Evolutionary conservation across 2,888 invertebrate species (phyloP).

Genomic region (Catocala fraxini): DNA sequence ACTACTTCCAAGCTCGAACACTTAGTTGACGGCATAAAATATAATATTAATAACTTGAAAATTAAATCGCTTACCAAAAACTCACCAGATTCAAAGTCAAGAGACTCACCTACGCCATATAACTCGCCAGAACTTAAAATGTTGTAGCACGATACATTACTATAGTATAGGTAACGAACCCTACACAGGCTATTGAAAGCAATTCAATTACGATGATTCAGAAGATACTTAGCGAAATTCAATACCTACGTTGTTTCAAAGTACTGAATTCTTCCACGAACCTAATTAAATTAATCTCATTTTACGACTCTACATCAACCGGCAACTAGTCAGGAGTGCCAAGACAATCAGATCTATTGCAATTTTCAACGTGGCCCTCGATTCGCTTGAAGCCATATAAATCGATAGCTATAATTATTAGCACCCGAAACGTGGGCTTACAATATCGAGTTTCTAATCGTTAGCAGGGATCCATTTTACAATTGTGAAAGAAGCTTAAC

Average conservation of each 20-base stretch:
- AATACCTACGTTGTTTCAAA: constrained; percentile 1
- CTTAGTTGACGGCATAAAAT: no score
- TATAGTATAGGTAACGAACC: no score
- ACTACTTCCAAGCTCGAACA: no score
- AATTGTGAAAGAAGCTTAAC: constrained; percentile 50
- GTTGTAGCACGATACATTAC: no score
- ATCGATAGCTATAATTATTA: constrained; percentile 50
- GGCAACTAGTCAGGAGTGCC: constrained; percentile 12
- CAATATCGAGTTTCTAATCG: constrained; percentile 49
- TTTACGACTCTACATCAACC: constrained; percentile 11
- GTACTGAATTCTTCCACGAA: not conserved
- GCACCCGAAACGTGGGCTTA: constrained; percentile 48
- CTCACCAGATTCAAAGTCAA: no score
- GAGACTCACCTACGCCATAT: no score
- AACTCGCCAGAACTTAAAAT: no score
- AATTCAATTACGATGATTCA: no score
- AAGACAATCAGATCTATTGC: constrained; percentile 39
- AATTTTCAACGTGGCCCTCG: constrained; percentile 34
- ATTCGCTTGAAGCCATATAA: constrained; percentile 34
- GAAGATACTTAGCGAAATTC: not conserved
- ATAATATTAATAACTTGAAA: no score
- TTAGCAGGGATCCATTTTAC: constrained; percentile 44
- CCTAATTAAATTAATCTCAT: constrained; percentile 8
- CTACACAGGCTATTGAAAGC: no score
- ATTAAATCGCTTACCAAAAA: no score